A percentile compares a stretch with the other conserved stretches of the same genome.
Evolutionary conservation across 2,113 vertebrate genomes (phyloP).

Genomic region (Cyprinus carpio): DNA sequence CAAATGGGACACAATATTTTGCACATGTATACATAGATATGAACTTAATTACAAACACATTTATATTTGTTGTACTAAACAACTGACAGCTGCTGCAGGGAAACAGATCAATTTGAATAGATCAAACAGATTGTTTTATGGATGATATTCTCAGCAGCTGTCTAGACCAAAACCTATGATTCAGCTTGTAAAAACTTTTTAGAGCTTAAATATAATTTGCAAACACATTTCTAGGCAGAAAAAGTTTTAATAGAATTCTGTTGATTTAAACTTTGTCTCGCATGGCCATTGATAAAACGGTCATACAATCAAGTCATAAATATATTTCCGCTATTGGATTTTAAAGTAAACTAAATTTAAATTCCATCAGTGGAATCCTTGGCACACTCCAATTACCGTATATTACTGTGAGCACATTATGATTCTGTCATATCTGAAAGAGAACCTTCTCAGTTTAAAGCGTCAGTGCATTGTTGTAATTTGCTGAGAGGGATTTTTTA

Average conservation of each 20-base stretch:
- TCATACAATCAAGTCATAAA: neutral
- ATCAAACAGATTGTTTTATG: neutral
- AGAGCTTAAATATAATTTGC: neutral
- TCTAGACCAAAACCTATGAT: neutral
- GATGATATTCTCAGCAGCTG: neutral
- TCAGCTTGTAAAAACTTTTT: neutral
- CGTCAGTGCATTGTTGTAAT: neutral
- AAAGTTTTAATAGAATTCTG: neutral
- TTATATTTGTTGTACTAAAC: neutral
- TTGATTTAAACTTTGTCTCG: constrained; percentile 5
- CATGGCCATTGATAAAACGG: neutral
- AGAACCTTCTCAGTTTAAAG: neutral
- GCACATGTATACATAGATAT: neutral
- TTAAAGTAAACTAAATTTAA: neutral
- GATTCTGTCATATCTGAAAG: neutral
- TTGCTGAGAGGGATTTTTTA: constrained; percentile 5
- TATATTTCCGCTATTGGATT: neutral
- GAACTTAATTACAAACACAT: neutral
- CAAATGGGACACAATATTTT: neutral
- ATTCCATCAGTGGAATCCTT: neutral
- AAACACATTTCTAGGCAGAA: neutral
- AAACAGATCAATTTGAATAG: neutral
- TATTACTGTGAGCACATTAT: neutral
- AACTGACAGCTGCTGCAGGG: neutral
- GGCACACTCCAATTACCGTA: neutral